These are phyloP conservation scores for Moxostoma hubbsi DNA, from an alignment of 2,797 vertebrate genomes.

Conservation along the genomic window DNA sequence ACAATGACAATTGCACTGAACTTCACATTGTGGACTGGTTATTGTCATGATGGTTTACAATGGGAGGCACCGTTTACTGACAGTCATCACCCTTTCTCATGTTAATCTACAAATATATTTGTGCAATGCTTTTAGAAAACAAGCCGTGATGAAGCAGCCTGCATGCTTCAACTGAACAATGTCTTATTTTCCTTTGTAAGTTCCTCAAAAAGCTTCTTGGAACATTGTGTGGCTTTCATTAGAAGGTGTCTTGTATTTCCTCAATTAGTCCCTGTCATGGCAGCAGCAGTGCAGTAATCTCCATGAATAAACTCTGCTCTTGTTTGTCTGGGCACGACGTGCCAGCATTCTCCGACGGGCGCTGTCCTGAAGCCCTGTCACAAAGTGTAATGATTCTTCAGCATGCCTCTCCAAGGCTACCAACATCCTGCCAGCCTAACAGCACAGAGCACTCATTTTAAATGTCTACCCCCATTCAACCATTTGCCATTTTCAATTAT, in stretches of 20 bases:
- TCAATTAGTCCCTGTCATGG: constrained; percentile 74
- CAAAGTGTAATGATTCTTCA: constrained; percentile 87
- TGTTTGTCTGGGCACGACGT: constrained; percentile 65
- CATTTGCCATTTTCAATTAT: constrained; percentile 99
- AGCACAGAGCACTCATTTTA: constrained; percentile 95
- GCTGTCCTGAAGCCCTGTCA: constrained; percentile 82
- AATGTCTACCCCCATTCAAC: constrained; percentile 94
- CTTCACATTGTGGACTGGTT: background rate
- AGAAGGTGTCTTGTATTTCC: constrained; percentile 72
- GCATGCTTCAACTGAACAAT: constrained; percentile 15
- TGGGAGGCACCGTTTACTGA: too few relatives aligned
- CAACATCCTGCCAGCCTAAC: constrained; percentile 89
- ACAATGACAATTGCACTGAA: background rate
- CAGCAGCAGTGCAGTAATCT: constrained; percentile 62
- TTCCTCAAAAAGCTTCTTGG: constrained; percentile 64
- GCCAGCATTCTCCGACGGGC: constrained; percentile 74
- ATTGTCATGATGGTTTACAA: too few relatives aligned
- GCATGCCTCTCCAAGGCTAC: constrained; percentile 86
- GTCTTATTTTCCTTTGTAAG: constrained; percentile 46
- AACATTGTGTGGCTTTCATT: constrained; percentile 71
- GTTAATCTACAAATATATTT: constrained; percentile 19
- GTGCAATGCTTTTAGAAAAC: constrained; percentile 30
- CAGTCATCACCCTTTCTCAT: background rate
- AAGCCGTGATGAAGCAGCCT: constrained; percentile 25
- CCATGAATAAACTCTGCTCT: constrained; percentile 69